Conservation (phyloP, 2,113 vertebrate genomes). For the Pyrgilauda ruficollis region DNA sequence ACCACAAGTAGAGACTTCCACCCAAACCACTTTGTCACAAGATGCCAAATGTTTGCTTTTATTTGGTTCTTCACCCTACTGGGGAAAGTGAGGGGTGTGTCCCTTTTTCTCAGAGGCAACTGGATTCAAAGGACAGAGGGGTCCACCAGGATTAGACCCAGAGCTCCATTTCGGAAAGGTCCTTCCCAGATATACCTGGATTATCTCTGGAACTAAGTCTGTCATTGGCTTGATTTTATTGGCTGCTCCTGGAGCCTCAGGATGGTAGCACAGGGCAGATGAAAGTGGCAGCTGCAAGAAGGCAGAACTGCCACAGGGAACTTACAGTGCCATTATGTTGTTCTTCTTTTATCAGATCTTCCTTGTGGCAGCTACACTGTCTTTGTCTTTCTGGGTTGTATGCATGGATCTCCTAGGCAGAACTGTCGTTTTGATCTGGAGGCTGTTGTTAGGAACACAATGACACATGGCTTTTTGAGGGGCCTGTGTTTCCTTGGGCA, state of each 20-base stretch:
- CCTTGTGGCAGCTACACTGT: not conserved
- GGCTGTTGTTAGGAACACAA: not conserved
- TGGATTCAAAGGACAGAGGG: not conserved
- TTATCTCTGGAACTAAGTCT: not conserved
- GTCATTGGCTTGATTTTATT: fast-evolving
- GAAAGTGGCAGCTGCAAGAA: not conserved
- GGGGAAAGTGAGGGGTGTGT: not conserved
- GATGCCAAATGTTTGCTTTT: not conserved
- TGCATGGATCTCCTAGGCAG: not conserved
- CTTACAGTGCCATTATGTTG: not conserved
- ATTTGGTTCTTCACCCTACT: not conserved
- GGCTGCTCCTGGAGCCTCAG: not conserved
- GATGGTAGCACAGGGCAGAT: not conserved
- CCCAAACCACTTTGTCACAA: not conserved
- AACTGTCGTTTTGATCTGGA: not conserved
- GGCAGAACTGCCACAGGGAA: not conserved
- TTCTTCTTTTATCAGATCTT: not conserved
- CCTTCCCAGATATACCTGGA: not conserved
- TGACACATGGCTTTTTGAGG: not conserved
- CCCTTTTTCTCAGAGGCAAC: not conserved
- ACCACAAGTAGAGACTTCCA: not conserved
- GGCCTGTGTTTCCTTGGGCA: not conserved
- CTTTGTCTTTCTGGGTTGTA: not conserved
- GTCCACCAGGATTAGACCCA: not conserved
- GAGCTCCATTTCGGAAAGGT: not conserved